phyloP scores from a whole-genome alignment of 2,797 vertebrate genomes.

The Eulemur rubriventer region DNA sequence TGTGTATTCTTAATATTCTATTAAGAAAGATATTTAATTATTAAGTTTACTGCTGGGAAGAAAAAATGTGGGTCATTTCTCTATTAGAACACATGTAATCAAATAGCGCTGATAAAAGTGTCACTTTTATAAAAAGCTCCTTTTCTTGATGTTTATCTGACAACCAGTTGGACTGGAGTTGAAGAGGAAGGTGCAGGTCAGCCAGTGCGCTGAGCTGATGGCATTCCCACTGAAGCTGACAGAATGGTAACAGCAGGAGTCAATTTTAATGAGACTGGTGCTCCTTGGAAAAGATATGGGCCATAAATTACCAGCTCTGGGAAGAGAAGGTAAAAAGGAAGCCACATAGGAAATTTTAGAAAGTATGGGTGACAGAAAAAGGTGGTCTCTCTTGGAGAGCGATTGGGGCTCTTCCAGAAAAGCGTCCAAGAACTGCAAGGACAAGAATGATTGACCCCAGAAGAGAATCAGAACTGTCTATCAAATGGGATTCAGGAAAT shows the following conservation, averaged over 20 bases:
- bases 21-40: slow-evolving; percentile 72
- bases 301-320: slow-evolving; percentile 64
- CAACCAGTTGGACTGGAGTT: slow-evolving; percentile 55
- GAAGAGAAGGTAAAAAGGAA: slow-evolving; percentile 47
- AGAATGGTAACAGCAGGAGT: slow-evolving; percentile 65
- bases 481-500: not conserved
- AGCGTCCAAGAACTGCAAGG: not conserved
- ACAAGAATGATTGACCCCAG: slow-evolving; percentile 86
- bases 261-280: slow-evolving; percentile 82
- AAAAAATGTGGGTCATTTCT: slow-evolving; percentile 67
- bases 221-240: slow-evolving; percentile 50
- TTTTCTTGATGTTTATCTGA: slow-evolving; percentile 77
- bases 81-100: slow-evolving; percentile 71
- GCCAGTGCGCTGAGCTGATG: slow-evolving; percentile 1
- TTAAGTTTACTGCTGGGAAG: slow-evolving; percentile 67
- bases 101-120: slow-evolving; percentile 47
- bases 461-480: slow-evolving; percentile 87
- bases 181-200: slow-evolving; percentile 63
- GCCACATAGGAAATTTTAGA: slow-evolving; percentile 37
- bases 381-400: slow-evolving; percentile 85
- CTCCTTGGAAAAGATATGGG: slow-evolving; percentile 49
- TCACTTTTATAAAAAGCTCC: not conserved
- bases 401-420: slow-evolving; percentile 49
- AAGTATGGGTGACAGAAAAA: slow-evolving; percentile 58
- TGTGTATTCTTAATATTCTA: not conserved